phyloP scores from a whole-genome alignment of 2,888 invertebrate genomes.

The Standfussiana lucernea region DNA sequence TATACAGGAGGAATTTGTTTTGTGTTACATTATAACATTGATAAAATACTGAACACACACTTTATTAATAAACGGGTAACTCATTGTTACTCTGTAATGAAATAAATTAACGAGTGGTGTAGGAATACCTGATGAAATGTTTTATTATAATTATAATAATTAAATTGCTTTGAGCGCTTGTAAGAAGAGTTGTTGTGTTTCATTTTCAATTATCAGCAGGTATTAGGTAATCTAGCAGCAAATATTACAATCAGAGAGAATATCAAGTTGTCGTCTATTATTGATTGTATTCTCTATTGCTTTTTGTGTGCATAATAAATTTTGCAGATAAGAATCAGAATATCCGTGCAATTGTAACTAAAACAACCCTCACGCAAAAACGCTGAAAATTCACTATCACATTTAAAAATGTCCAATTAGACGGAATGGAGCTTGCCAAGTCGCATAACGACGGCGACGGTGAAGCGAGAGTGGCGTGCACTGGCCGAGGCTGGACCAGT shows the following conservation, averaged over 20 bases:
- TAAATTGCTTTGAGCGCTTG: constrained; percentile 14
- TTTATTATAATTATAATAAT: constrained; percentile 18
- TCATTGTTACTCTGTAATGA: constrained; percentile 77
- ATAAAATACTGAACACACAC: constrained; percentile 78
- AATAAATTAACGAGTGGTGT: constrained; percentile 78
- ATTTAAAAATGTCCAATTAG: constrained; percentile 72
- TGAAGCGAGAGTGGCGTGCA: constrained; percentile 61
- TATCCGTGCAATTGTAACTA: background rate
- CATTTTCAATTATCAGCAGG: background rate
- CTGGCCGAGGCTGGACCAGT: constrained; percentile 76
- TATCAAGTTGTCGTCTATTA: background rate
- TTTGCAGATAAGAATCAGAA: background rate
- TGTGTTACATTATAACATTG: constrained; percentile 77
- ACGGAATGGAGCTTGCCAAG: constrained; percentile 72
- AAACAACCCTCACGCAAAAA: background rate
- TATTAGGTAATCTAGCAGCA: background rate
- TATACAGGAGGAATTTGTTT: constrained; percentile 77
- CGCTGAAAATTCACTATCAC: constrained; percentile 15
- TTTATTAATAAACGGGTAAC: constrained; percentile 67
- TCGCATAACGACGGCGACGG: constrained; percentile 65
- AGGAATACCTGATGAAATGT: constrained; percentile 11
- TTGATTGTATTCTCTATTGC: background rate
- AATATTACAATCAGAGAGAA: too few species aligned
- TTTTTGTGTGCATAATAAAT: background rate
- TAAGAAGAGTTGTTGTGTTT: background rate